Percentiles rank a stretch among this genome's conserved stretches.
Evolutionary conservation across 2,113 vertebrate species (phyloP).

Genomic region (Oryzias melastigma): DNA sequence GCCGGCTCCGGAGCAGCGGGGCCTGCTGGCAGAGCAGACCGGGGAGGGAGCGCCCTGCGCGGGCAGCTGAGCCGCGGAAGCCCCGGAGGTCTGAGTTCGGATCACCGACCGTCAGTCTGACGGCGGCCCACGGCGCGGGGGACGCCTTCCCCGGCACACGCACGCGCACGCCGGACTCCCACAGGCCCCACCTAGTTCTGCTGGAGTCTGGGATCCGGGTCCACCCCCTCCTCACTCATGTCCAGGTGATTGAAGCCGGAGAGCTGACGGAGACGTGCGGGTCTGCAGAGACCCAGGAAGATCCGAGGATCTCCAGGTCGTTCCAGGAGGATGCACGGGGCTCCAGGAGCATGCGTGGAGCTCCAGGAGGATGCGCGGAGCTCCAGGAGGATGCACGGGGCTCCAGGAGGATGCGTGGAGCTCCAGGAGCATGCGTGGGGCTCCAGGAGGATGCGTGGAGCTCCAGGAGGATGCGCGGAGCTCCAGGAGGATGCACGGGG

Average conservation of each 20-base stretch:
- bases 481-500: neutral
- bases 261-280: too few relatives aligned
- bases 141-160: neutral
- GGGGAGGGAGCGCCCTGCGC: slow-evolving; percentile 20
- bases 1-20: slow-evolving; percentile 24
- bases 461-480: neutral
- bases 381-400: neutral
- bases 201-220: slow-evolving; percentile 42
- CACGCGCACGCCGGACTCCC: slow-evolving; percentile 30
- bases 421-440: neutral
- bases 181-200: slow-evolving; percentile 69
- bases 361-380: too few relatives aligned
- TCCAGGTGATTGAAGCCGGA: too few relatives aligned
- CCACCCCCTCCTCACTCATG: slow-evolving; percentile 37
- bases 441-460: too few relatives aligned
- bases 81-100: slow-evolving; percentile 16
- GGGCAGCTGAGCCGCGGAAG: slow-evolving; percentile 36
- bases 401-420: too few relatives aligned
- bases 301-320: too few relatives aligned
- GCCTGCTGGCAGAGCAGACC: slow-evolving; percentile 36
- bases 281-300: too few relatives aligned
- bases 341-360: neutral
- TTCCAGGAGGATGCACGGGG: too few relatives aligned
- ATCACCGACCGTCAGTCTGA: neutral
- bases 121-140: neutral